phyloP scores from a whole-genome alignment of 1,140 invertebrate species.

The Pogonus chalceus region DNA sequence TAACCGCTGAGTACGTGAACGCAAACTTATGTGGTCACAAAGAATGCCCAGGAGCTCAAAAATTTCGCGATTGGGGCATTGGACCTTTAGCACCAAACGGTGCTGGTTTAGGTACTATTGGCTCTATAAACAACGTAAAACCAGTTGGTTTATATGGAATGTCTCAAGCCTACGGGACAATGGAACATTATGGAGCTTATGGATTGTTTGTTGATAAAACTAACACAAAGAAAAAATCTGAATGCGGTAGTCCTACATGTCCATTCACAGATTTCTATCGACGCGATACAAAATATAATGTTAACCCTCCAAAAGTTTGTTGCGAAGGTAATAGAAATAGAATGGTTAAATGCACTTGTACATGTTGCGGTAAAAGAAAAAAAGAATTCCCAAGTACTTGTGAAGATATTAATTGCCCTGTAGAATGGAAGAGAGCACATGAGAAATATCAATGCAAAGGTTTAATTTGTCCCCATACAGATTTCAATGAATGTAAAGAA shows the following conservation, averaged over 20 bases:
- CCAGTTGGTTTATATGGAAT: not conserved
- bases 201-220: constrained; percentile 27
- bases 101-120: constrained; percentile 25
- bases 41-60: constrained; percentile 29
- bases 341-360: too few relatives aligned
- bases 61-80: constrained; percentile 30
- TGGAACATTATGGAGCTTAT: constrained; percentile 29
- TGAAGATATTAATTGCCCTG: too few relatives aligned
- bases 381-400: too few relatives aligned
- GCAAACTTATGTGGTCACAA: constrained; percentile 27
- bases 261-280: too few relatives aligned
- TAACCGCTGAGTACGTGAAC: constrained; percentile 25
- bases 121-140: not conserved
- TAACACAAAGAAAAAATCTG: constrained; percentile 15
- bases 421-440: too few relatives aligned
- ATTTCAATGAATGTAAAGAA: too few relatives aligned
- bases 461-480: too few relatives aligned
- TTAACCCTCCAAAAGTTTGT: too few relatives aligned
- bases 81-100: constrained; percentile 27
- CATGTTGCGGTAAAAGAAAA: too few relatives aligned
- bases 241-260: not conserved
- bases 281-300: too few relatives aligned
- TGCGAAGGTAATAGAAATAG: too few relatives aligned
- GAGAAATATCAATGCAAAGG: too few relatives aligned
- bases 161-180: constrained; percentile 12